phyloP scores from a whole-genome alignment of 2,113 vertebrate species.

The Alethe castanea region DNA sequence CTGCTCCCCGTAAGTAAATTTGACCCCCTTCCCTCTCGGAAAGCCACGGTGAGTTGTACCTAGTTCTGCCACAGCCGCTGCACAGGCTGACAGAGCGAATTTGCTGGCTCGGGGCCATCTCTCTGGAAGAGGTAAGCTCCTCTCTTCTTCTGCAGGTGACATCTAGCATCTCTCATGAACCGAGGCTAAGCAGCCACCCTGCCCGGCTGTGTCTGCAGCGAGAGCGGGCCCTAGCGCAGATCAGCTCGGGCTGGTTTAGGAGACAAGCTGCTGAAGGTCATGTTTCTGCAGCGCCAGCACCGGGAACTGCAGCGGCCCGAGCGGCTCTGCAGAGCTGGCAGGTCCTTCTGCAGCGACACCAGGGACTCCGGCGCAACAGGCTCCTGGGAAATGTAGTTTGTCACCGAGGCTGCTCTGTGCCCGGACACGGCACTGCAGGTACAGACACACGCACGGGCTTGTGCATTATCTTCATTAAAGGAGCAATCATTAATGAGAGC shows the following conservation, averaged over 20 bases:
- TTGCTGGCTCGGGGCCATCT: constrained; percentile 80
- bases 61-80: constrained; percentile 83
- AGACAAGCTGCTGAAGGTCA: background rate
- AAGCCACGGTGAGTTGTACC: constrained; percentile 62
- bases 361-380: background rate
- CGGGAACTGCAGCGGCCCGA: background rate
- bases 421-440: background rate
- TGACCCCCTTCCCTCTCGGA: background rate
- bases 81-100: constrained; percentile 82
- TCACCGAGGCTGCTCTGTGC: background rate
- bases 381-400: constrained; percentile 74
- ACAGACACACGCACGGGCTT: background rate
- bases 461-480: background rate
- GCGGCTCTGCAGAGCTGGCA: background rate
- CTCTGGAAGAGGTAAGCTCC: constrained; percentile 50
- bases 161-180: constrained; percentile 54
- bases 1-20: background rate
- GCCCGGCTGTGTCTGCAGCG: background rate
- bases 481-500: background rate
- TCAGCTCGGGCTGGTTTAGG: background rate
- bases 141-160: constrained; percentile 61
- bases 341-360: background rate
- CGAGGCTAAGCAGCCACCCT: background rate
- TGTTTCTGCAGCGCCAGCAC: background rate
- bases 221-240: background rate